These are phyloP conservation scores for Trachymyrmex cornetzi DNA, from an alignment of 1,140 invertebrate species.

Conservation along the genomic window DNA sequence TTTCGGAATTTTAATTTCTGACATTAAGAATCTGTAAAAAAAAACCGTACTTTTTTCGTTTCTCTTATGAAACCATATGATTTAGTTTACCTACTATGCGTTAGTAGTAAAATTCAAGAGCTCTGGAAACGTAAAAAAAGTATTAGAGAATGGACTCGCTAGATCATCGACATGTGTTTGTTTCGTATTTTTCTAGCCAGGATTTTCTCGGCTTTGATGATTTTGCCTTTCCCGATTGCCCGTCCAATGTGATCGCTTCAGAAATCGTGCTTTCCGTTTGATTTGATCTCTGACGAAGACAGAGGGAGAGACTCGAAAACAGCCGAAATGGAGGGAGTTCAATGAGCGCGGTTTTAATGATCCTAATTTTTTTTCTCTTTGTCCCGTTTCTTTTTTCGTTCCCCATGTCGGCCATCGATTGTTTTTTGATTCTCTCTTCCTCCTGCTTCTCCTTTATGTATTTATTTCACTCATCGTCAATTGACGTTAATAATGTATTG, in stretches of 20 bases:
- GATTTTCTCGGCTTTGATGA: conserved; percentile 5
- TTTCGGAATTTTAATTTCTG: not conserved
- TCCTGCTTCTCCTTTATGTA: conserved; percentile 48
- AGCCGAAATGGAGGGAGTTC: conserved; percentile 54
- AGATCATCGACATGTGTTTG: not conserved
- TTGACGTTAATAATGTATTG: conserved; percentile 69
- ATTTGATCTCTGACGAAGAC: conserved; percentile 67
- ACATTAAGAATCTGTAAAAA: not conserved
- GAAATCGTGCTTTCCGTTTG: conserved; percentile 55
- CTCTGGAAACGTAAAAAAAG: conserved; percentile 1
- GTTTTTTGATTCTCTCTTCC: conserved; percentile 59
- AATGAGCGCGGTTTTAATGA: conserved; percentile 13
- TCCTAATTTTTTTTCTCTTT: not conserved
- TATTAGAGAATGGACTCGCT: conserved; percentile 3
- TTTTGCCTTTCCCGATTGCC: conserved; percentile 30
- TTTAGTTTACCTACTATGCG: not conserved
- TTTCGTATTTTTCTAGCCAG: not conserved
- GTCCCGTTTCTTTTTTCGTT: conserved; percentile 17
- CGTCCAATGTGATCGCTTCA: conserved; percentile 40
- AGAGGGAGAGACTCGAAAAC: conserved; percentile 56
- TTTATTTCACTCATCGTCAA: conserved; percentile 68
- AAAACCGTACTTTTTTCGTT: not conserved
- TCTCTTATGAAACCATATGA: not conserved
- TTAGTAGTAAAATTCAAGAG: not conserved
- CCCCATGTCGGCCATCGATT: conserved; percentile 48